These are phyloP conservation scores for Amblyornis subalaris DNA, from an alignment of 2,113 vertebrate genomes.

Conservation along the genomic window DNA sequence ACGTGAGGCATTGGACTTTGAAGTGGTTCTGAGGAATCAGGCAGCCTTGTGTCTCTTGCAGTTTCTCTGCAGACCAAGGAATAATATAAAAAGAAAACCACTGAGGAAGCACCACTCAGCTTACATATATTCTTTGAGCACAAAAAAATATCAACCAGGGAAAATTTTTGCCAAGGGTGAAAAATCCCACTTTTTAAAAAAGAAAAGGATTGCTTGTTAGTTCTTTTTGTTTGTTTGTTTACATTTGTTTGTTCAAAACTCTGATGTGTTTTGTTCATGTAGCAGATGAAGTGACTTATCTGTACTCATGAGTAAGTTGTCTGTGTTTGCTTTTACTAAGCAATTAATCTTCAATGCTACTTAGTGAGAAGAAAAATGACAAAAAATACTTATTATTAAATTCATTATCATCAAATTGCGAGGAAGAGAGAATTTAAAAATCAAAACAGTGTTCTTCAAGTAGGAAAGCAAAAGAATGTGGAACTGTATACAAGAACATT, in stretches of 20 bases:
- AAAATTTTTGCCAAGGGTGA: not conserved
- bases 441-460: not conserved
- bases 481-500: not conserved
- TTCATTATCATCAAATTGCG: not conserved
- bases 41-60: not conserved
- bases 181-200: not conserved
- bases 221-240: not conserved
- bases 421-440: not conserved
- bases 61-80: not conserved
- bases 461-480: not conserved
- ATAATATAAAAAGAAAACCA: not conserved
- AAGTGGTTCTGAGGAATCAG: not conserved
- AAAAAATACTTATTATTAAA: not conserved
- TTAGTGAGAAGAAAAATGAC: not conserved
- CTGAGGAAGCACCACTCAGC: fast-evolving
- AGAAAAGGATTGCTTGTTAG: not conserved
- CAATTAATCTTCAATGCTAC: not conserved
- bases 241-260: not conserved
- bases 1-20: not conserved
- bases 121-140: not conserved
- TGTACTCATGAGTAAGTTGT: not conserved
- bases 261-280: not conserved
- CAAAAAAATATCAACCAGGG: not conserved
- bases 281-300: not conserved
- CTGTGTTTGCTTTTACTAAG: not conserved